Evolutionary conservation across 2,888 invertebrate genomes (phyloP), one percentile per base, ranked within the genome.

Genomic region (Troides helena): DNA sequence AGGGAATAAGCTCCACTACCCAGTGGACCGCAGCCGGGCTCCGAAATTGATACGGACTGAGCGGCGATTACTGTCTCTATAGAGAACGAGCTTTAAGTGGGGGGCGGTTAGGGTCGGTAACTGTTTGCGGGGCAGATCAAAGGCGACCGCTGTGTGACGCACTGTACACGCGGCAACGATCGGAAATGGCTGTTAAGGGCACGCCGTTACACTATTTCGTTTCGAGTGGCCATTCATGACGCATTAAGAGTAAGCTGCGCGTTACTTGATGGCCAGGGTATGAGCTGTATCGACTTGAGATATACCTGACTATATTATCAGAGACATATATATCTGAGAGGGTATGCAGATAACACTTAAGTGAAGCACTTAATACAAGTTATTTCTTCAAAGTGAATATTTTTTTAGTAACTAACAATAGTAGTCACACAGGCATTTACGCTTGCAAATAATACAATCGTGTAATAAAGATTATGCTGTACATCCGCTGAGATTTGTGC

Each of bases 151-250:
- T 81, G 81, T 84, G 85, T 85, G 86, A 88, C 83, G 86, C 84
- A 87, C 86, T 83, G 82, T 83, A 85, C 86, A 86, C 84, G 85
- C 84, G 80, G 78, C 77, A 83, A 86, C 85, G 83, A 81, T 86
- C 80, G 81, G 82, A 87, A 86, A 85, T 85, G 81, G 81, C 72
- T 75, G 77, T 89, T 89, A 88, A 88, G 85, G 83, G 80, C 81
- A 77, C 76, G 85, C 66, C 73, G 62, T 36, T 60, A 46, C 12
- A 25, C 6, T 53, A 17, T 17, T 53, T n/a, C 6, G 14, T 17
- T 53, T 39, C 39, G 10, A 53, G 14, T 53, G 12, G 53, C 53
- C 14, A 18, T 18, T 53, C 14, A n/a, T 53, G 6, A n/a, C 53
- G 53, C 53, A 53, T 53, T 53, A 10, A n/a, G 17, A 39, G 8